A percentile compares a stretch with the other conserved stretches of the same genome.
Conservation (phyloP, 2,113 vertebrate genomes). For the Eptesicus fuscus region DNA sequence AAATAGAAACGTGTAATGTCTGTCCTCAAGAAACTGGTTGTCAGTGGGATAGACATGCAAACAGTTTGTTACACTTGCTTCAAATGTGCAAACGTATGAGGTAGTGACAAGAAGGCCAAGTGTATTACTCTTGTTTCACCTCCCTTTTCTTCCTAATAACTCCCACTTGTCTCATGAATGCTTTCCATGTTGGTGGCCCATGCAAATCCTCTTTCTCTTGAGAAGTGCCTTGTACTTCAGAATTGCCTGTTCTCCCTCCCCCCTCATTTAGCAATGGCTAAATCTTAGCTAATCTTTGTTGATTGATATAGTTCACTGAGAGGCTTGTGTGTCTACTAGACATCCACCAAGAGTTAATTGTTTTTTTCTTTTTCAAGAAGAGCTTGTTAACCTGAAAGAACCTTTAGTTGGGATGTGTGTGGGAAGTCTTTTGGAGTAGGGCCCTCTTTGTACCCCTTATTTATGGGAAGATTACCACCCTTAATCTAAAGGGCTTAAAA, state of each 20-base stretch:
- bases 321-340: not conserved
- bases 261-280: not conserved
- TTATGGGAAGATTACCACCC: not conserved
- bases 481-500: slow-evolving; percentile 37
- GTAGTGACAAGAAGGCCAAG: not conserved
- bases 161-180: not conserved
- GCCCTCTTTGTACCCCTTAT: not conserved
- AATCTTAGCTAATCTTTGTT: slow-evolving; percentile 1
- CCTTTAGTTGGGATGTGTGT: not conserved
- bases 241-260: not conserved
- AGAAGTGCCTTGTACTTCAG: not conserved
- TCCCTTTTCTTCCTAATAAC: not conserved
- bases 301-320: not conserved
- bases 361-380: not conserved
- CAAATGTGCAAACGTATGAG: not conserved
- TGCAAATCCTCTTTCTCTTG: not conserved
- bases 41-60: not conserved
- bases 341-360: not conserved
- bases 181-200: not conserved
- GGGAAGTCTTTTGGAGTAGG: slow-evolving; percentile 4
- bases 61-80: not conserved
- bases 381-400: slow-evolving; percentile 31
- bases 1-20: not conserved
- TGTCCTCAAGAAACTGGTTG: not conserved
- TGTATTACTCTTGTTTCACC: not conserved